Evolutionary conservation across 2,113 vertebrate genomes (phyloP), one percentile per base, ranked within the genome.

Genomic region (Microtus ochrogaster): DNA sequence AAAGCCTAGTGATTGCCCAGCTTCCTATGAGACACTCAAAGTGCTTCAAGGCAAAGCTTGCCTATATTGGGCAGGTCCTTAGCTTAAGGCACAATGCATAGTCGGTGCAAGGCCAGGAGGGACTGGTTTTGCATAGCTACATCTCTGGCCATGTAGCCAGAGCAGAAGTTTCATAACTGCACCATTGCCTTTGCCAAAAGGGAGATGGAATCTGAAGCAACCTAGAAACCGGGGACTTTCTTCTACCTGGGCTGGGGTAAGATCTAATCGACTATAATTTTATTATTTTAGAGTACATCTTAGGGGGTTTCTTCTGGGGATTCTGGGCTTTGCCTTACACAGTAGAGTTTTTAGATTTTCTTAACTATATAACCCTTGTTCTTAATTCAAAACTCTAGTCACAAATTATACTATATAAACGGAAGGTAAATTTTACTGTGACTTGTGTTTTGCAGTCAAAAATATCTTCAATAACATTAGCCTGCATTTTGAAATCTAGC

Each of bases 401-500:
- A 93, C 68, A 79, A 96, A 70, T 93, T 88, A 72, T 41, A 91
- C 92, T 91, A 96, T 88, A 86, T 93, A 96, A 97, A 95, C 24
- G 63, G 47, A 89, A 94, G 81, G 97, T 92, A 97, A 97, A 91
- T 87, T 66, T 85, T 65, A 92, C 73, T 92, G 74, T 91, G 87
- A 94, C 91, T 47, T 78, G 22, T 88, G 39, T 92, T 94, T 90
- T 90, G 84, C 28, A 10, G 26, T 47, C 72, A 73, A 97, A 97
- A 97, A 96, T 89, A 96, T 74, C 72, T 94, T 95, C 41, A 95
- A 39, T 81, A 94, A 96, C 70, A 97, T 96, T 95, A 95, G 84
- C 65, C 88, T 90, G 61, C 30, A 94, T 92, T 93, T 93, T 90
- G 84, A 95, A 94, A 96, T 93, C 55, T 61, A 89, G 87, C 61